Evolutionary conservation across 2,888 invertebrate genomes (phyloP).

Genomic region (Caenorhabditis becei): DNA sequence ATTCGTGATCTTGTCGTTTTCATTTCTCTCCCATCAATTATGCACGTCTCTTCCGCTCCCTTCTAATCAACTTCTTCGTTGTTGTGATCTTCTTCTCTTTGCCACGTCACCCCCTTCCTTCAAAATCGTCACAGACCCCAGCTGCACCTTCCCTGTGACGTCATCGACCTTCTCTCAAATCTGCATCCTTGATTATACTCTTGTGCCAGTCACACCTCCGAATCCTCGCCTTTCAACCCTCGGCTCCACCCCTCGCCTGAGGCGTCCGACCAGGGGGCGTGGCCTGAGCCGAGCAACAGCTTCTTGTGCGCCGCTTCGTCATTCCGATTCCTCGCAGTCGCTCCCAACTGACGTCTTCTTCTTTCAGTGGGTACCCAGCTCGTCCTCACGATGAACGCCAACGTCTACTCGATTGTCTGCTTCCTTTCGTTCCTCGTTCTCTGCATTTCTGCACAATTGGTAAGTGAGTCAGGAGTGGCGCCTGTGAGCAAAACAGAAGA

Average conservation of each 20-base stretch:
- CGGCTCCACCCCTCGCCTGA: neutral
- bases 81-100: slow-evolving; percentile 7
- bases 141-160: slow-evolving; percentile 37
- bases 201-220: neutral
- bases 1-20: slow-evolving; percentile 17
- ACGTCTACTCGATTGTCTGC: slow-evolving; percentile 58
- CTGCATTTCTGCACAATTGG: slow-evolving; percentile 55
- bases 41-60: slow-evolving; percentile 41
- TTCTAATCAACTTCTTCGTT: slow-evolving; percentile 35
- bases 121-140: slow-evolving; percentile 19
- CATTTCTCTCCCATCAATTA: slow-evolving; percentile 28
- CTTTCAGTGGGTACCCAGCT: slow-evolving; percentile 57
- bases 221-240: neutral
- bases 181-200: neutral
- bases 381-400: slow-evolving; percentile 58
- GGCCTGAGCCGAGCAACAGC: neutral
- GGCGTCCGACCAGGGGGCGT: neutral
- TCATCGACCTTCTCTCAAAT: slow-evolving; percentile 6
- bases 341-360: slow-evolving; percentile 4
- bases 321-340: slow-evolving; percentile 12
- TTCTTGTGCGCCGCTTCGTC: neutral
- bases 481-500: no score
- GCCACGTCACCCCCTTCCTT: slow-evolving; percentile 19
- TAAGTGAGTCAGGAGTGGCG: slow-evolving; percentile 21
- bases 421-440: slow-evolving; percentile 53